Base-by-base conservation (phyloP, 2,888 invertebrate genomes). In the Xanthorhoe spadicearia region DNA sequence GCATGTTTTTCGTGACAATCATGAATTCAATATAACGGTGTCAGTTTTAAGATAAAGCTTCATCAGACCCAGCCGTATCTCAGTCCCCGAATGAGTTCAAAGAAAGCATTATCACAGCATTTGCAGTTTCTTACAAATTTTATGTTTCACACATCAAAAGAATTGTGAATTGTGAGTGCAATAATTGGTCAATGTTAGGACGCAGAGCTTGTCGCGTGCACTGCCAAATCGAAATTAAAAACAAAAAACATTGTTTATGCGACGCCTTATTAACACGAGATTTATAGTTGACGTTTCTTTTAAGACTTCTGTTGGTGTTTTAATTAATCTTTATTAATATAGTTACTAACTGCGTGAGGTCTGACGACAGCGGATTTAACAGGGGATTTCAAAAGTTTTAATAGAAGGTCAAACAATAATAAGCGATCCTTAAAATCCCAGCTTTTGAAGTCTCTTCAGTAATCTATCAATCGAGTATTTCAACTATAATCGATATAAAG, bases 241-340 rank as follows among this genome's bases (percentile, higher is more conserved):
- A 64, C 15, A 80, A 83, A 67, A 66, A 80, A 81, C 83, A 86
- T 84, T 85, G 86, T 89, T 86, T 85, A 85, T 86, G 83, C 79
- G 83, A 85, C 81, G 79, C 81, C 88, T 88, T 89, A 86, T 90
- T 90, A 88, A 82, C 75, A 80, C 79, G 72, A 86, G 89, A 90
- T 91, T 89, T 89, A 90, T 84, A 63, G 78, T 75, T 76, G 81
- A 81, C 78, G 79, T 80, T 73, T 68, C 76, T 80, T 82, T 83
- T 76, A 77, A 77, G 35, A 64, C 35, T 79, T 81, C 72, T 73
- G 74, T 79, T 77, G 74, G 79, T 72, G 53, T 72, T 77, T 73
- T 38, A 72, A 71, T 58, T n/a, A 50, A 46, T 48, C 32, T 53
- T 61, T 46, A 72, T 71, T 67, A 75, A 61, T 70, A 43, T 15